Evolutionary conservation across 2,888 invertebrate genomes (phyloP).

Genomic region (Drosophila subsilvestris): DNA sequence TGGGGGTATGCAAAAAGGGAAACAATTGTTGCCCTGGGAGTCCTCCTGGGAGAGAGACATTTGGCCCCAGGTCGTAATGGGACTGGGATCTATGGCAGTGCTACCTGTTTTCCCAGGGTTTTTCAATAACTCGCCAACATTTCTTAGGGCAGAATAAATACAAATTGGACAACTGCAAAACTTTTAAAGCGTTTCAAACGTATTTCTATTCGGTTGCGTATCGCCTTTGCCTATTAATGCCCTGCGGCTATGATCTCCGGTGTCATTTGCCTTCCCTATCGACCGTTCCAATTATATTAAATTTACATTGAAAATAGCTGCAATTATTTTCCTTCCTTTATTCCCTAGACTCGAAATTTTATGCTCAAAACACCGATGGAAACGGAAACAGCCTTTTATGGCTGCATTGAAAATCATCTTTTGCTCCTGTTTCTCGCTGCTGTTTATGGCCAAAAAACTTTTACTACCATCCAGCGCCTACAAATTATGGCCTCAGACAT

Average conservation of each 20-base stretch:
- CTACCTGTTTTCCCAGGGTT: background rate
- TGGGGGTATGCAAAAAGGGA: too few relatives aligned
- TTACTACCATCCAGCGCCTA: constrained; percentile 46
- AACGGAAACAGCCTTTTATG: constrained; percentile 41
- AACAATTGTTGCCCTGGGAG: too few relatives aligned
- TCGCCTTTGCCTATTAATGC: too few relatives aligned
- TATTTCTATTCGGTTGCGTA: background rate
- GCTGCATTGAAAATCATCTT: constrained; percentile 49
- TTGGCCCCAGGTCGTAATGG: background rate
- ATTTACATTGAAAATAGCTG: background rate
- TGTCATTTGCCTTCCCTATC: background rate
- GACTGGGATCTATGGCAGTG: background rate
- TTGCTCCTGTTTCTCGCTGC: constrained; percentile 3
- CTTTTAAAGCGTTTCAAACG: background rate
- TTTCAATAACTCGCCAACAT: background rate
- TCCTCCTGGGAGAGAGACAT: too few relatives aligned
- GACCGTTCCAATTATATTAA: background rate
- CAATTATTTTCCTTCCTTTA: background rate
- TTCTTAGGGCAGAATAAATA: background rate
- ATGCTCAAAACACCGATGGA: constrained; percentile 9
- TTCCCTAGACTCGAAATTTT: constrained; percentile 34
- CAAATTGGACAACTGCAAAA: background rate
- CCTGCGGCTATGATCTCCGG: background rate
- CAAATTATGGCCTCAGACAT: constrained; percentile 53
- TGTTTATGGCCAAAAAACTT: constrained; percentile 60